Evolutionary conservation across 2,797 vertebrate genomes (phyloP).

Genomic region (Erpetoichthys calabaricus): DNA sequence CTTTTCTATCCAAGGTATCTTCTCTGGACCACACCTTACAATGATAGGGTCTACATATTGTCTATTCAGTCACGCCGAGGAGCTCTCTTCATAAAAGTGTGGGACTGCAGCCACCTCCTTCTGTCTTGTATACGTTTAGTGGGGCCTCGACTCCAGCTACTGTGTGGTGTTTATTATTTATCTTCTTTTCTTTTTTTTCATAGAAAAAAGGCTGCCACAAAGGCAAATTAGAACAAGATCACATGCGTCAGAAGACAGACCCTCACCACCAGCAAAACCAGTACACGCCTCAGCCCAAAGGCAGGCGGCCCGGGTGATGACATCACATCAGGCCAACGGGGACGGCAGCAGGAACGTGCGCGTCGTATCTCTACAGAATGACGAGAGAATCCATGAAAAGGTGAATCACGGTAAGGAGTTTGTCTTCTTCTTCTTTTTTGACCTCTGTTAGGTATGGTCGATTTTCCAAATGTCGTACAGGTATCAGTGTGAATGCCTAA

Average conservation of each 20-base stretch:
- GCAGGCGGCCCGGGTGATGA: constrained; percentile 49
- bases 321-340: constrained; percentile 40
- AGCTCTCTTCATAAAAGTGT: no score
- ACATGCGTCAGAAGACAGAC: constrained; percentile 34
- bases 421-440: no score
- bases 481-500: no score
- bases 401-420: constrained; percentile 67
- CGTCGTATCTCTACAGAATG: constrained; percentile 57
- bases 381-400: constrained; percentile 59
- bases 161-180: background rate
- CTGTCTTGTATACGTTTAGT: no score
- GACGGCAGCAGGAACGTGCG: constrained; percentile 57
- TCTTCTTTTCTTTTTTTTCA: constrained; percentile 23
- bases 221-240: constrained; percentile 44
- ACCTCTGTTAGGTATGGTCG: no score
- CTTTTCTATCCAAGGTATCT: no score
- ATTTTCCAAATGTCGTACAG: no score
- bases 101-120: no score
- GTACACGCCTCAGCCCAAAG: constrained; percentile 66
- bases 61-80: no score
- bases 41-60: no score
- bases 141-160: no score
- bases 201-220: constrained; percentile 51
- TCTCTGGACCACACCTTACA: no score
- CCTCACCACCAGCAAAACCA: constrained; percentile 50